phyloP scores from a whole-genome alignment of 2,797 vertebrate genomes.

The Myioborus melanocephalus region DNA sequence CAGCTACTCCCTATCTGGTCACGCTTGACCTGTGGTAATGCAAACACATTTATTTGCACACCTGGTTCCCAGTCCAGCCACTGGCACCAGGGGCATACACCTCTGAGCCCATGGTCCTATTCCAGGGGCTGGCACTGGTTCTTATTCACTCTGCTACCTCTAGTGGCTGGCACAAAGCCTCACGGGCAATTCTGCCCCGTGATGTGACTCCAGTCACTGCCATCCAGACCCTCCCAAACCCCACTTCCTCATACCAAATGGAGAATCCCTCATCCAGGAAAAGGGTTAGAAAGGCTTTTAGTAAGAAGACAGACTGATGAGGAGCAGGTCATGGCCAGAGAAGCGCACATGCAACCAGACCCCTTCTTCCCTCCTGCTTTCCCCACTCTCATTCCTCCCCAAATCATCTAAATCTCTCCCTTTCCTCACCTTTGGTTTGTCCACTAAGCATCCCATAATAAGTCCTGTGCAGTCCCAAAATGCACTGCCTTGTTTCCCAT shows the following conservation, averaged over 20 bases:
- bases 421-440: not conserved
- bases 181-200: not conserved
- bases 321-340: not conserved
- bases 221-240: not conserved
- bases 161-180: not conserved
- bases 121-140: not conserved
- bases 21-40: not conserved
- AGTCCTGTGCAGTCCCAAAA: not conserved
- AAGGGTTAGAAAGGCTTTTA: not conserved
- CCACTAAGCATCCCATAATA: not conserved
- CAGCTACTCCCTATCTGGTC: not conserved
- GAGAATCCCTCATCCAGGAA: not conserved
- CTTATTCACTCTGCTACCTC: not conserved
- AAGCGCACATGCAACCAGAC: fast-evolving
- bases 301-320: not conserved
- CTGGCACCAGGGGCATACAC: not conserved
- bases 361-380: not conserved
- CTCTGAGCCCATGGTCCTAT: fast-evolving
- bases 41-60: not conserved
- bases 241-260: fast-evolving
- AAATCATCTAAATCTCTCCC: not conserved
- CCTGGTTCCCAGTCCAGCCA: not conserved
- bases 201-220: not conserved
- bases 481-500: not conserved
- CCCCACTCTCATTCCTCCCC: not conserved